Base-by-base conservation (phyloP, 2,888 invertebrate species). In the Cordilura impudica region DNA sequence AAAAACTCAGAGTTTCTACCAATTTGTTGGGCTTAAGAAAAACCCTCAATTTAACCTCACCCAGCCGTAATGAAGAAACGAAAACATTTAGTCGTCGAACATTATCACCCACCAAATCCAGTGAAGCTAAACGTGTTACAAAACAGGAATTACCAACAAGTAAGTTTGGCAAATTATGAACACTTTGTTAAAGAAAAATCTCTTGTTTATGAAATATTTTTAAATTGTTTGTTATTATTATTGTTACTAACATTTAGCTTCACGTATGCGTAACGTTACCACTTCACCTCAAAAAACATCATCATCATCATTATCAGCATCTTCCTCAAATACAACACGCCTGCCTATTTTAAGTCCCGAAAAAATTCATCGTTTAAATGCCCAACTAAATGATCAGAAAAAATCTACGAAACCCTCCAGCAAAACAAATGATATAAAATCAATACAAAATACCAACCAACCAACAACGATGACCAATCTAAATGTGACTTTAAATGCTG, bases 331-430 rank as follows among this genome's bases (percentile, higher is more conserved):
- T 18, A 83, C 80, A 70, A 84, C 85, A 70, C 87, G 88, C 56
- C 83, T 89, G 12, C 85, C 82, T 53, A 87, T 89, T 60, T 83
- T 89, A 66, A 89, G 89, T 77, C 90, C 89, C 4, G 90, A 90
- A 82, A 88, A 86, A 80, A 85, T 89, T 31, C 88, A 88, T 82
- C 86, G 87, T 5, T 79, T 90, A 21, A 88, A 87, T 61, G 88
- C 88, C 1, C 87, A 86, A 14, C 81, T 89, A 23, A 86, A 81
- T 39, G 88, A 88, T 81, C 88, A 88, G 58, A 88, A 88, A 77
- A 87, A 85, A 78, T 85, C 84, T 72, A n/a, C 82, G 47, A 84
- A 85, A 19, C 82, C 83, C 35, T 4, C 54, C 29, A 43, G n/a
- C n/a, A 26, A 23, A 18, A 31, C 18, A 12, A 51, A 51, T 21